These are phyloP conservation scores for Erebia ligea DNA, from an alignment of 2,888 invertebrate genomes.

Conservation along the genomic window DNA sequence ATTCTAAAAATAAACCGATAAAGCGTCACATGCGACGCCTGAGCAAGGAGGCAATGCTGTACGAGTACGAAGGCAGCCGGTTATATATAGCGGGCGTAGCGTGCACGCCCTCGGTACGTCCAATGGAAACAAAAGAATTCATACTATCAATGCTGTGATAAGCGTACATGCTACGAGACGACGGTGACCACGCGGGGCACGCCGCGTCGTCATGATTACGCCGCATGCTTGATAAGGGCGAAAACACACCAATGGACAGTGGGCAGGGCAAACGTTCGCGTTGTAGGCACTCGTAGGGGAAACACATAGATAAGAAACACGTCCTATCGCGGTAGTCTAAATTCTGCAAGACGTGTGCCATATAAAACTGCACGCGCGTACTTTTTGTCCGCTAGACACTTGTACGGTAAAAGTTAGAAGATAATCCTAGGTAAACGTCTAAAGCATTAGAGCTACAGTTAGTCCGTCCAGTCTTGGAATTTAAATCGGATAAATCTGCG, in stretches of 20 bases:
- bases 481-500: too few species aligned
- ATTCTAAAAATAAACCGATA: constrained; percentile 32
- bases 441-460: too few species aligned
- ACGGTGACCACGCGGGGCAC: constrained; percentile 64
- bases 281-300: too few species aligned
- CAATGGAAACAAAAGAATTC: constrained; percentile 64
- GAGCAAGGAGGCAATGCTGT: constrained; percentile 59
- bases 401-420: too few species aligned
- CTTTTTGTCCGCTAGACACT: too few species aligned
- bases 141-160: constrained; percentile 51
- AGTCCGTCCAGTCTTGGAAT: too few species aligned
- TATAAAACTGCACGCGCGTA: too few species aligned
- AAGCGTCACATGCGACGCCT: constrained; percentile 53
- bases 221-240: constrained; percentile 71
- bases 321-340: too few species aligned
- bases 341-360: too few species aligned
- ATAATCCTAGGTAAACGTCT: too few species aligned
- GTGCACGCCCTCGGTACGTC: constrained; percentile 71
- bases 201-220: constrained; percentile 56
- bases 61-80: constrained; percentile 44
- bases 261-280: too few species aligned
- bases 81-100: constrained; percentile 63
- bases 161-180: constrained; percentile 57
- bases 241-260: constrained; percentile 23
- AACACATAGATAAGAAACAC: too few species aligned